Evolutionary conservation across 2,113 vertebrate species (phyloP).

Genomic region (Phainopepla nitens): DNA sequence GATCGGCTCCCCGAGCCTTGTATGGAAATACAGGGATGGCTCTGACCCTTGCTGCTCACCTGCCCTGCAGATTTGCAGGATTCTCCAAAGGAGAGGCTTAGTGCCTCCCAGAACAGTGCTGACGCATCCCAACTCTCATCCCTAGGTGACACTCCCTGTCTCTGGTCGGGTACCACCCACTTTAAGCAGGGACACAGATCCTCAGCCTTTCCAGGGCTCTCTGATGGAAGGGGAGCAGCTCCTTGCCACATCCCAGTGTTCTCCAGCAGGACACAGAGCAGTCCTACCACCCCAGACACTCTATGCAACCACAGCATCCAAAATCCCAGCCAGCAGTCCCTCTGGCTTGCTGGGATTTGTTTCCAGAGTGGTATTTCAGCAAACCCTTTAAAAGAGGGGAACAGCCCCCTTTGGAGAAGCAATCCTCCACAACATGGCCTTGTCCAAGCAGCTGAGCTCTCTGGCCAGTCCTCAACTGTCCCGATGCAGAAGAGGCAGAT

Average conservation of each 20-base stretch:
- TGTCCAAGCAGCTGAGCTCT: background rate
- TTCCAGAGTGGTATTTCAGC: background rate
- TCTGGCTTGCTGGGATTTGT: fast-evolving
- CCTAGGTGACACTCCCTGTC: background rate
- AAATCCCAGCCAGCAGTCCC: background rate
- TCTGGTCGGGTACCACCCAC: background rate
- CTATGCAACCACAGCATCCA: background rate
- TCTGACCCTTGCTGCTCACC: background rate
- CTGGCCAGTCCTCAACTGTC: fast-evolving
- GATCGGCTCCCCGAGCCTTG: background rate
- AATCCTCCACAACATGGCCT: fast-evolving
- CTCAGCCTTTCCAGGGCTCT: background rate
- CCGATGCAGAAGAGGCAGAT: background rate
- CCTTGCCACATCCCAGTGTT: background rate
- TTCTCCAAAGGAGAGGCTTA: background rate
- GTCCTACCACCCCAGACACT: background rate
- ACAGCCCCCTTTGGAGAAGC: fast-evolving
- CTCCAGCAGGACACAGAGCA: background rate
- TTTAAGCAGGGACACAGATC: background rate
- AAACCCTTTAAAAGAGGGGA: background rate
- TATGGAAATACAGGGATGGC: background rate
- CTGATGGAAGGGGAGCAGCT: background rate
- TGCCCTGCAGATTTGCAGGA: background rate
- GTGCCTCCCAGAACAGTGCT: background rate
- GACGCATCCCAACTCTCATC: background rate